phyloP scores from a whole-genome alignment of 2,113 vertebrate genomes.

The Ptilorrhoa leucosticta region DNA sequence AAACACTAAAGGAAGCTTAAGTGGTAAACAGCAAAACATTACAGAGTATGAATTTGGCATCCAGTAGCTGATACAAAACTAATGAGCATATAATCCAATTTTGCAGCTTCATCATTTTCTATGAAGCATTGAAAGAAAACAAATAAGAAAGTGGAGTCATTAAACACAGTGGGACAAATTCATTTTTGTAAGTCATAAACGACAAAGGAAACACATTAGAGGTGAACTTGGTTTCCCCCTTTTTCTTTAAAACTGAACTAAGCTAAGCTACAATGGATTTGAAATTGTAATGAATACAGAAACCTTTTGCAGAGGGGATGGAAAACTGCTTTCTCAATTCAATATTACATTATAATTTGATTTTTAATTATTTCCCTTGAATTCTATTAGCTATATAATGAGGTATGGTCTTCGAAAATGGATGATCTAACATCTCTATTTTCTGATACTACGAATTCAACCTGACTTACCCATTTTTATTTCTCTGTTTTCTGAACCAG shows the following conservation, averaged over 20 bases:
- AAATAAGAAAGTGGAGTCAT: conserved; percentile 12
- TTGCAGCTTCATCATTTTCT: background rate
- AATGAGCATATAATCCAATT: conserved; percentile 51
- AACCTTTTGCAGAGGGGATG: fast-evolving
- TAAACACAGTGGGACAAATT: conserved; percentile 24
- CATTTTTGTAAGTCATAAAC: background rate
- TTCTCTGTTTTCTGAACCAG: background rate
- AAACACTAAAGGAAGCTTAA: background rate
- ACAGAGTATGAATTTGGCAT: background rate
- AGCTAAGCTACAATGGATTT: background rate
- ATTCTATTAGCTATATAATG: background rate
- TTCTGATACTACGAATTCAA: background rate
- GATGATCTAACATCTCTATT: background rate
- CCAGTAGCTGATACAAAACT: conserved; percentile 1
- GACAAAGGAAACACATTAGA: background rate
- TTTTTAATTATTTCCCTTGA: background rate
- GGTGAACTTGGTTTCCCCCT: background rate
- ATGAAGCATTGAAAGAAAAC: background rate
- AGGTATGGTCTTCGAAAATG: background rate
- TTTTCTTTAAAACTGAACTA: background rate
- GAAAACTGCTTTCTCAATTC: background rate
- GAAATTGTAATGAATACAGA: background rate
- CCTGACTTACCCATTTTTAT: background rate
- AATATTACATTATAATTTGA: background rate
- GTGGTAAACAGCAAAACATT: background rate